Percentiles rank a stretch among this genome's conserved stretches.
These are phyloP conservation scores for Stenodera caucasica DNA, from an alignment of 2,888 invertebrate genomes.

Conservation along the genomic window DNA sequence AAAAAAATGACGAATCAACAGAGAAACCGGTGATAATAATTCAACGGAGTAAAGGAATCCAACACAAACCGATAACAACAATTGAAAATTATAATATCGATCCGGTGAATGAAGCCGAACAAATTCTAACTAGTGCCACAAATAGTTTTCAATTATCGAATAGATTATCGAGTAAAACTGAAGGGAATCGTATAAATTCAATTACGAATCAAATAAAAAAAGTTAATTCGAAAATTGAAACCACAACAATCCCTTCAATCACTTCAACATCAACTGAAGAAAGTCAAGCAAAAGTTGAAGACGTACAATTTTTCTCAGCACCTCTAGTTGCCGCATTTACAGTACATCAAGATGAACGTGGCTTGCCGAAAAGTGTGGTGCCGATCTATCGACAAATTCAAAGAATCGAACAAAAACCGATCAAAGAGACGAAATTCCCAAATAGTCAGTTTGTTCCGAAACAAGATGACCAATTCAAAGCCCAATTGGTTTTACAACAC, in stretches of 20 bases:
- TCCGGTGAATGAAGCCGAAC: constrained; percentile 40
- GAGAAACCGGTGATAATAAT: constrained; percentile 43
- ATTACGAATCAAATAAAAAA: constrained; percentile 5
- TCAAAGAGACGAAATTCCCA: constrained; percentile 22
- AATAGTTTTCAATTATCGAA: constrained; percentile 38
- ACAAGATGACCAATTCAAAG: constrained; percentile 30
- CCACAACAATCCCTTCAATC: constrained; percentile 22
- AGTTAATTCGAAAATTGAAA: constrained; percentile 23
- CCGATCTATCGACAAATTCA: constrained; percentile 63
- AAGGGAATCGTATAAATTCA: constrained; percentile 16
- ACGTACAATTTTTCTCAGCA: constrained; percentile 79
- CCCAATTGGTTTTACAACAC: constrained; percentile 60
- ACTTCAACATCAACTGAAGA: constrained; percentile 65
- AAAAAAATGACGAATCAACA: constrained; percentile 28
- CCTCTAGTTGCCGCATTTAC: constrained; percentile 84
- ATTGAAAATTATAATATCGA: constrained; percentile 33
- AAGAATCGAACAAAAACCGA: constrained; percentile 32
- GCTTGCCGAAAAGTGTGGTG: constrained; percentile 77
- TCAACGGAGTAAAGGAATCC: constrained; percentile 47
- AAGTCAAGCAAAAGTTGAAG: constrained; percentile 65
- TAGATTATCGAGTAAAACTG: constrained; percentile 23
- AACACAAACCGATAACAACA: constrained; percentile 43
- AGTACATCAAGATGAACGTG: constrained; percentile 78
- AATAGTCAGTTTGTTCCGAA: constrained; percentile 27
- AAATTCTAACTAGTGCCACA: constrained; percentile 47